phyloP scores from a whole-genome alignment of 2,113 vertebrate species.

The Rhea pennata region DNA sequence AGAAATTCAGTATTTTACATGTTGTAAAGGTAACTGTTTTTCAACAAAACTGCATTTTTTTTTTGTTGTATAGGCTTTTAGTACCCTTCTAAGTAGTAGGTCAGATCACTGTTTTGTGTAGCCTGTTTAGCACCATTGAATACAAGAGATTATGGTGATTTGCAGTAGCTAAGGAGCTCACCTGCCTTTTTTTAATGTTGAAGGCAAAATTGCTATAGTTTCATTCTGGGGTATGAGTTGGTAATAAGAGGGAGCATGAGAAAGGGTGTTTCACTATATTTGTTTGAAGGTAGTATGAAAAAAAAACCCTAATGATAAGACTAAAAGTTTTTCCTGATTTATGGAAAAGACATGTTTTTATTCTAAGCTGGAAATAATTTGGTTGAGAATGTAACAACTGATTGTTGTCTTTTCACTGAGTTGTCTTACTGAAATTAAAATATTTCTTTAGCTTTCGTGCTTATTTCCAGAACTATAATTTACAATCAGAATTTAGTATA shows the following conservation, averaged over 20 bases:
- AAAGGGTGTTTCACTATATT: not conserved
- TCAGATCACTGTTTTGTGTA: not conserved
- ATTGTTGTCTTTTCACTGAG: not conserved
- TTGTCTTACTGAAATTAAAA: not conserved
- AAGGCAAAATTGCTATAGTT: not conserved
- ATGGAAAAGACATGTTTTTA: not conserved
- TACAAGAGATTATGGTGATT: not conserved
- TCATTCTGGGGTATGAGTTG: not conserved
- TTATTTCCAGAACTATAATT: not conserved
- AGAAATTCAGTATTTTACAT: not conserved
- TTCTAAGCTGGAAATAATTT: not conserved
- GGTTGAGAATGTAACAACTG: not conserved
- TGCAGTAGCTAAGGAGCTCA: not conserved
- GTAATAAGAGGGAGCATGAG: not conserved
- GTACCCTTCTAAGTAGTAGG: not conserved
- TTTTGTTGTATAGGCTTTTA: not conserved
- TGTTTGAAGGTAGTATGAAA: not conserved
- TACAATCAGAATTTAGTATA: not conserved
- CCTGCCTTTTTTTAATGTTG: not conserved
- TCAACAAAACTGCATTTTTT: not conserved
- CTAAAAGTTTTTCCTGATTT: not conserved
- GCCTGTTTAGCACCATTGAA: not conserved
- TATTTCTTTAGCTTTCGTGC: not conserved
- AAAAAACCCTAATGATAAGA: not conserved
- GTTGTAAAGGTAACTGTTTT: not conserved